Evolutionary conservation across 2,888 invertebrate species (phyloP), one percentile per base, ranked within the genome.

Genomic region (Caenorhabditis japonica): DNA sequence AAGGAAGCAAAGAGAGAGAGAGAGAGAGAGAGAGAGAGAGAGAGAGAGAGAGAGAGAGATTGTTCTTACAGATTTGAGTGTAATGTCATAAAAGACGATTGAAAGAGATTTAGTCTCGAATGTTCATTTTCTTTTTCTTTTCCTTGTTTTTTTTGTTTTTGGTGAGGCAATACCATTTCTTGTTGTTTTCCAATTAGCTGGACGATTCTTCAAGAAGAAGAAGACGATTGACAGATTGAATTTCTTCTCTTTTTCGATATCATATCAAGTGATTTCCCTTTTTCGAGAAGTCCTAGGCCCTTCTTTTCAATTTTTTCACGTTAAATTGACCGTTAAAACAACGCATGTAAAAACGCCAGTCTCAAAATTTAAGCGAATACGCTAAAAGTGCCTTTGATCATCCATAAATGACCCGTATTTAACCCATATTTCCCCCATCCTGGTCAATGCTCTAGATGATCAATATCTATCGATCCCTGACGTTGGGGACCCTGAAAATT

Each of bases 51-150:
- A 56, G 38, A 55, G 56, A 56, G 47, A 23, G 46, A 23, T 49
- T 12, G 49, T 34, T 36, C 33, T 49, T 49, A 5, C 41, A 64
- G 64, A 64, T 64, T 64, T n/a, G n/a, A n/a, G 64, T 64, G 64
- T 64, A 64, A 64, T 64, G 55, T 39, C 55, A 64, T 64, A 55
- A 55, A 43, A 55, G 47, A 38, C 25, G 43, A 17, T 13, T 17
- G 23, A 21, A 19, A 19, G 39, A 39, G 15, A 38, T 12, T 13
- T 21, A 55, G 27, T 64, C 64, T 47, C 49, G 64, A 64, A 39
- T n/a, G 19, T 21, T 21, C 7, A 41, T 21, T 34, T 12, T 34
- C 34, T 34, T 39, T 25, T 25, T 55, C 27, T 38, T 53, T 34
- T 46, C 34, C n/a, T 12, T 44, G 17, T 23, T 17, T n/a, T 34